Conservation (phyloP, 2,888 invertebrate genomes). For the Lycaena phlaeas region DNA sequence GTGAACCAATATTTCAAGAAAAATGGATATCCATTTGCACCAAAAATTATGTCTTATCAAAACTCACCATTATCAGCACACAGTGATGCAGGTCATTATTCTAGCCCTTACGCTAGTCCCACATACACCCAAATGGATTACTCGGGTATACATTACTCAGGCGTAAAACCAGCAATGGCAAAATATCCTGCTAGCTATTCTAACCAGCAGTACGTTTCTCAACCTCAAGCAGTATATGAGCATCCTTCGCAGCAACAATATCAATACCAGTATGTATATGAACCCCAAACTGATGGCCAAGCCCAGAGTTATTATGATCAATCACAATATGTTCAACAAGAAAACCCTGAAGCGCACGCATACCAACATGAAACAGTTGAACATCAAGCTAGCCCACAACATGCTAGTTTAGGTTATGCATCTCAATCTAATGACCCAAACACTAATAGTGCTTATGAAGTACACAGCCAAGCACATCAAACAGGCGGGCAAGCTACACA, state of each 20-base stretch:
- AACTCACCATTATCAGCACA: slow-evolving; percentile 29
- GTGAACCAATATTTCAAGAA: slow-evolving; percentile 68
- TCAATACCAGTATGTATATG: slow-evolving; percentile 48
- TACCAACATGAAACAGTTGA: slow-evolving; percentile 26
- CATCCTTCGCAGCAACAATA: slow-evolving; percentile 43
- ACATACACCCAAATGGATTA: slow-evolving; percentile 55
- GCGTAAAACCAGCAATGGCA: slow-evolving; percentile 64
- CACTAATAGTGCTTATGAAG: slow-evolving; percentile 25
- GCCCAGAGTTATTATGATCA: slow-evolving; percentile 42
- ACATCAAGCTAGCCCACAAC: slow-evolving; percentile 19
- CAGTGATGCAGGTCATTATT: slow-evolving; percentile 44
- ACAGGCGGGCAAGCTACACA: not conserved
- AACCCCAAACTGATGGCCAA: slow-evolving; percentile 33
- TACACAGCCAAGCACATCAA: slow-evolving; percentile 8
- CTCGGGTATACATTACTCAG: slow-evolving; percentile 62
- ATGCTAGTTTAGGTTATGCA: slow-evolving; percentile 31
- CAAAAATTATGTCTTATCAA: slow-evolving; percentile 50
- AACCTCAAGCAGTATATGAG: slow-evolving; percentile 41
- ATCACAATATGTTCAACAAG: slow-evolving; percentile 40
- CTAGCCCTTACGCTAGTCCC: slow-evolving; percentile 50
- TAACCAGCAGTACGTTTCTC: slow-evolving; percentile 38
- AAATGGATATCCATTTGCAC: slow-evolving; percentile 50
- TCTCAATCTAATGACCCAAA: slow-evolving; percentile 30
- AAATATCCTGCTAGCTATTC: slow-evolving; percentile 51
- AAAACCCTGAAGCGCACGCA: slow-evolving; percentile 25